Base-by-base conservation (phyloP, 2,113 vertebrate genomes). In the Mystacornis crossleyi region DNA sequence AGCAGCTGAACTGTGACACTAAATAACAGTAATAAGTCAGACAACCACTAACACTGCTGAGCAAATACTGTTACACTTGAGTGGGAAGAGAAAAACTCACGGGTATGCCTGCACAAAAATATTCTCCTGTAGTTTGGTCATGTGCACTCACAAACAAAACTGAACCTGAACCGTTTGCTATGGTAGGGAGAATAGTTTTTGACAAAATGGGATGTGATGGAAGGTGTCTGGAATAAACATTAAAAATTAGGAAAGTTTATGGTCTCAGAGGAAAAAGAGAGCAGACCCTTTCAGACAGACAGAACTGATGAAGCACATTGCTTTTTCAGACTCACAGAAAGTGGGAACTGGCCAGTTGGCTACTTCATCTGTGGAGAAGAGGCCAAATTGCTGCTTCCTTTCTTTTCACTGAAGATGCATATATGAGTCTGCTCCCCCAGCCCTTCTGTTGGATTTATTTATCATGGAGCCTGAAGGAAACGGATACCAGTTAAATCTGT, bases 301-400 rank as follows among this genome's bases (percentile, higher is more conserved):
- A 89, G 91, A 81, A 80, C 3, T 73, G 71, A 78, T 54, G 89
- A 77, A 89, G 74, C 50, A 83, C 82, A 51, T 83, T 83, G 83
- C 64, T 86, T 95, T 96, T 90, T 92, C 86, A 96, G 89, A 71
- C 65, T 95, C 47, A 31, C 86, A 66, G n/a, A 83, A 92, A 55
- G 33, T 78, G 26, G 72, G 92, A 66, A 28, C 60, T 95, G 91
- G 80, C 86, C 94, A 95, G 82, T 78, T 96, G 89, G 60, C 75
- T 90, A 92, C 72, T 81, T 81, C 75, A 20, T 64, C 51, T 67
- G 3, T 14, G 34, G 34, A 74, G 69, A 95, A 70, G 24, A 18
- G 24, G 54, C 86, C 89, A 96, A 90, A 81, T 18, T 81, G 38
- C 55, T 75, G 29, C 72, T 80, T 79, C 43, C 31, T 86, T 89